Percentiles rank a stretch among this genome's conserved stretches.
These are phyloP conservation scores for Sipha flava DNA, from an alignment of 1,140 invertebrate genomes.

Conservation along the genomic window DNA sequence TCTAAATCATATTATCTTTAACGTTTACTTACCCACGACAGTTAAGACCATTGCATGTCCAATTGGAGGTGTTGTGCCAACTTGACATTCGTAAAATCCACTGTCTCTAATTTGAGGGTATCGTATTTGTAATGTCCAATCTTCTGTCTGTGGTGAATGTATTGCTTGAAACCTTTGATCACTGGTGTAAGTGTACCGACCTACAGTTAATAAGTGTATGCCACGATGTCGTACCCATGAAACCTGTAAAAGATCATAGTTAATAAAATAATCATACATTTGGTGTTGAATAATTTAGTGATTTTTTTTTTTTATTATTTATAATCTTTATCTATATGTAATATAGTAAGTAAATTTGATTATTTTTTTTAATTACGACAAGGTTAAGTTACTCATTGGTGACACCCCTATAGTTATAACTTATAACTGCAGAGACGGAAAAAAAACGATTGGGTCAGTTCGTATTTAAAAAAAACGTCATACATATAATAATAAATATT, in stretches of 20 bases:
- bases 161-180: slow-evolving; percentile 67
- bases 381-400: too few relatives aligned
- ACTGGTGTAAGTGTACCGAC: slow-evolving; percentile 64
- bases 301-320: too few relatives aligned
- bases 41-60: slow-evolving; percentile 67
- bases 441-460: too few relatives aligned
- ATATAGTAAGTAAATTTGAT: too few relatives aligned
- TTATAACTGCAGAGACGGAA: too few relatives aligned
- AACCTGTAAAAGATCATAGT: slow-evolving; percentile 49
- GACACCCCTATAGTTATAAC: too few relatives aligned
- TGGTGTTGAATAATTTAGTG: too few relatives aligned
- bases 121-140: slow-evolving; percentile 74
- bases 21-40: slow-evolving; percentile 63
- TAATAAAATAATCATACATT: background rate
- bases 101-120: slow-evolving; percentile 68
- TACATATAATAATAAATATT: too few relatives aligned
- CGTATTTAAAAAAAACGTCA: too few relatives aligned
- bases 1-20: too few relatives aligned
- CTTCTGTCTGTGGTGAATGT: slow-evolving; percentile 74
- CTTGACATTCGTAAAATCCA: slow-evolving; percentile 73
- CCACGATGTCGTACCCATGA: slow-evolving; percentile 67
- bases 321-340: too few relatives aligned
- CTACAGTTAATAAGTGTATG: slow-evolving; percentile 65
- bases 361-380: too few relatives aligned
- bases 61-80: slow-evolving; percentile 76